Evolutionary conservation across 1,140 invertebrate species (phyloP).

Genomic region (Pachyrhynchus sulphureomaculatus): DNA sequence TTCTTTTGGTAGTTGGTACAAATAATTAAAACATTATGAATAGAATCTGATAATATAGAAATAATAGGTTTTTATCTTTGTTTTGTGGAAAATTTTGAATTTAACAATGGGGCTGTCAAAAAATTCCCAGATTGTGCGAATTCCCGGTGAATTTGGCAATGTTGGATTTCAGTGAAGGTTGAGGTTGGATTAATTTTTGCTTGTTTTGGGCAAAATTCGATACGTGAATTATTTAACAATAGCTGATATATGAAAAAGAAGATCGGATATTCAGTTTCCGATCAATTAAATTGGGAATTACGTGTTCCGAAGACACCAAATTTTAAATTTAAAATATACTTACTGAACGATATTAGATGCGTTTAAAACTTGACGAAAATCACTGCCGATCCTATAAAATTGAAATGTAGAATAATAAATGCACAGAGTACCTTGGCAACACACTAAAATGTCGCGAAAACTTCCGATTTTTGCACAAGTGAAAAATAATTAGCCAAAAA

Average conservation of each 20-base stretch:
- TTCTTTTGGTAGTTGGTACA: too few relatives aligned
- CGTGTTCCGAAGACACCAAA: background rate
- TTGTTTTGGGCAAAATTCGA: slow-evolving; percentile 20
- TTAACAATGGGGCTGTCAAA: background rate
- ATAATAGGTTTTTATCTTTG: too few relatives aligned
- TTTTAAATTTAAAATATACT: background rate
- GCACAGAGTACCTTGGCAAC: background rate
- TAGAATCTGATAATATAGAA: too few relatives aligned
- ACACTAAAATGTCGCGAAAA: slow-evolving; percentile 3
- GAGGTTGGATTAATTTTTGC: slow-evolving; percentile 29
- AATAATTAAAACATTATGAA: too few relatives aligned
- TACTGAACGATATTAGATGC: background rate
- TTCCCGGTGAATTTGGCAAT: slow-evolving; percentile 10
- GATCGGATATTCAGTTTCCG: background rate
- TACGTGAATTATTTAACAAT: background rate
- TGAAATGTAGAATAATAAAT: background rate
- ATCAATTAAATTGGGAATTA: background rate
- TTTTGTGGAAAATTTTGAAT: too few relatives aligned
- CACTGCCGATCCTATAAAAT: too few relatives aligned
- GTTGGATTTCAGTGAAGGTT: slow-evolving; percentile 19
- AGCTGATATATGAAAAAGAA: background rate
- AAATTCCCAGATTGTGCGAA: background rate
- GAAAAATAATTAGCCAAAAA: slow-evolving; percentile 29
- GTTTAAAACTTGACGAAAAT: background rate
- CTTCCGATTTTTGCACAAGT: background rate